Evolutionary conservation across 2,113 vertebrate species (phyloP).

Genomic region (Phycodurus eques): DNA sequence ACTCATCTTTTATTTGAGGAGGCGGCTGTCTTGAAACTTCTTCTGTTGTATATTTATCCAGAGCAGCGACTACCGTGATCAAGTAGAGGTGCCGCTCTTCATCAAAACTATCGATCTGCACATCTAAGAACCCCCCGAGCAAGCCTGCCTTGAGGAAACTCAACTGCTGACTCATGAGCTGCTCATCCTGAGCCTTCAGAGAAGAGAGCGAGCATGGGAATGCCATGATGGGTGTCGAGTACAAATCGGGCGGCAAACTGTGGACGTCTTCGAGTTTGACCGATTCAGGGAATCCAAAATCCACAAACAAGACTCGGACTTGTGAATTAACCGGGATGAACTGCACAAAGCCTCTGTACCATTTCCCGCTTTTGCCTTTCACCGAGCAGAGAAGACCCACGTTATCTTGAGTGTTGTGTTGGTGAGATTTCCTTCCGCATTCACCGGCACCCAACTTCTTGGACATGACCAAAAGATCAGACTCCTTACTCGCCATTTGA

Average conservation of each 20-base stretch:
- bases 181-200: conserved; percentile 59
- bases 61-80: conserved; percentile 65
- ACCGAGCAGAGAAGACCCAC: conserved; percentile 84
- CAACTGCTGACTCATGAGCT: conserved; percentile 68
- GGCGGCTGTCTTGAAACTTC: not conserved
- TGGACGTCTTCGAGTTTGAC: conserved; percentile 74
- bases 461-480: conserved; percentile 76
- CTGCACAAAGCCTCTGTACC: conserved; percentile 86
- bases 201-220: conserved; percentile 81
- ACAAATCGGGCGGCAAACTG: conserved; percentile 78
- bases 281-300: conserved; percentile 83
- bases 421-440: conserved; percentile 37
- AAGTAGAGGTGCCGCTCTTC: conserved; percentile 71
- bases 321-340: conserved; percentile 74
- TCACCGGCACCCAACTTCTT: conserved; percentile 75
- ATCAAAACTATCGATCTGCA: conserved; percentile 67
- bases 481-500: conserved; percentile 73
- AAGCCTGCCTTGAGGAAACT: conserved; percentile 74
- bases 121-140: conserved; percentile 71
- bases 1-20: not conserved
- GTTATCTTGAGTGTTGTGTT: conserved; percentile 60
- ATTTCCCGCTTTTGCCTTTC: conserved; percentile 80
- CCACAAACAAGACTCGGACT: conserved; percentile 84
- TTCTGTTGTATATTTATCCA: conserved; percentile 6
- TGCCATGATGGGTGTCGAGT: conserved; percentile 76